Base-by-base conservation (phyloP, 2,888 invertebrate species). In the Spialia ferax region DNA sequence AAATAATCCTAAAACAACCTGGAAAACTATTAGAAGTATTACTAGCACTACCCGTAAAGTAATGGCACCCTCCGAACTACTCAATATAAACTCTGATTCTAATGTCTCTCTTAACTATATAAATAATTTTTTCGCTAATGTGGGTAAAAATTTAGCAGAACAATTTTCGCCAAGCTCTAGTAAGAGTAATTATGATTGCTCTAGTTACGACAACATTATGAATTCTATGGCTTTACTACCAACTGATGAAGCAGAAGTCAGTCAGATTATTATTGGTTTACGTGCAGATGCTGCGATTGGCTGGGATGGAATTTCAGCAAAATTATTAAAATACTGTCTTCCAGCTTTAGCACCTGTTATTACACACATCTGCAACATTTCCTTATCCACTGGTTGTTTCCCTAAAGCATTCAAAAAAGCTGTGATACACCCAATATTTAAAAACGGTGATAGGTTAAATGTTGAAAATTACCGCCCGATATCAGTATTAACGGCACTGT, bases 401-500 rank as follows among this genome's bases (percentile, higher is more conserved):
- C 70, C 71, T 5, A 18, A 3, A 2, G 48, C 38, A 1, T 62
- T 70, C 10, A 70, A 71, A 67, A 59, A 32, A 32, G 23, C 70
- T 1, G n/a, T 66, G 1, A 32, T 71, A 2, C 26, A 38, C 23
- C 71, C 68, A 8, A 57, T 71, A 7, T 35, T 59, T 15, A 71
- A 71, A 32, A 29, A 18, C 38, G 69, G 71, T 23, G 69, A 64
- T 18, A 64, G 38, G 61, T 48, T 20, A 32, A n/a, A 32, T 56
- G 61, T 70, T 15, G 62, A 15, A 23, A 71, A 70, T 42, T 71
- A 69, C 55, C 50, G 68, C 20, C 71, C 71, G 0, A 71, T 71
- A 8, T 69, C 68, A 3, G 20, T 71, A 2, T 35, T 73, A 10
- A 35, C 71, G 0, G 20, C 48, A 5, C 10, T 70, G 1, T 71